A percentile compares a stretch with the other conserved stretches of the same genome.
Evolutionary conservation across 1,140 invertebrate species (phyloP).

Genomic region (Zaprionus ghesquierei): DNA sequence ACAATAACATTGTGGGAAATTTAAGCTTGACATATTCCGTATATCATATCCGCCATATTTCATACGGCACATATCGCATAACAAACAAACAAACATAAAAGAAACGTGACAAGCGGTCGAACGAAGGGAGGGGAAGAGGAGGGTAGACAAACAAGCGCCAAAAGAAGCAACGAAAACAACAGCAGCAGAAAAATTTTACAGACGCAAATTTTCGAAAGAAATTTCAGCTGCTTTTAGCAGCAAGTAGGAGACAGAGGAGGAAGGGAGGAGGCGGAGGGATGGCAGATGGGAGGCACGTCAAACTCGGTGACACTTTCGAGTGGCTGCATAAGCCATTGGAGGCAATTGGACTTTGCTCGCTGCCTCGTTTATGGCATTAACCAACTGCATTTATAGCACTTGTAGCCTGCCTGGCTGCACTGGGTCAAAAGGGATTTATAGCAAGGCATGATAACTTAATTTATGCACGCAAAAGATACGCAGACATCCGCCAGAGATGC

Average conservation of each 20-base stretch:
- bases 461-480: neutral
- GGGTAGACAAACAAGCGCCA: conserved; percentile 15
- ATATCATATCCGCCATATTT: conserved; percentile 21
- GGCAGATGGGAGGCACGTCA: conserved; percentile 5
- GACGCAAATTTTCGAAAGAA: conserved; percentile 29
- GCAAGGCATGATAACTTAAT: neutral
- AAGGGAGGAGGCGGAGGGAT: neutral
- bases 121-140: neutral
- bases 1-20: conserved; percentile 29
- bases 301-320: conserved; percentile 40
- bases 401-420: conserved; percentile 30
- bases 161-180: conserved; percentile 24
- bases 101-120: conserved; percentile 25
- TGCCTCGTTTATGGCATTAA: conserved; percentile 29
- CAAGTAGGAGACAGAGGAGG: neutral
- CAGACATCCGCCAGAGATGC: neutral
- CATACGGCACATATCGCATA: conserved; percentile 22
- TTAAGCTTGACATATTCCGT: conserved; percentile 28
- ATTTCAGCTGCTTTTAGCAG: conserved; percentile 1
- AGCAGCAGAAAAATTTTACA: conserved; percentile 24
- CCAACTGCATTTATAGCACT: conserved; percentile 39
- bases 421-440: conserved; percentile 27
- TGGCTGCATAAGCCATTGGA: conserved; percentile 9
- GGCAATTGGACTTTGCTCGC: conserved; percentile 32
- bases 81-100: conserved; percentile 40